Conservation (phyloP, 2,888 invertebrate genomes). For the Epistrophe grossulariae region DNA sequence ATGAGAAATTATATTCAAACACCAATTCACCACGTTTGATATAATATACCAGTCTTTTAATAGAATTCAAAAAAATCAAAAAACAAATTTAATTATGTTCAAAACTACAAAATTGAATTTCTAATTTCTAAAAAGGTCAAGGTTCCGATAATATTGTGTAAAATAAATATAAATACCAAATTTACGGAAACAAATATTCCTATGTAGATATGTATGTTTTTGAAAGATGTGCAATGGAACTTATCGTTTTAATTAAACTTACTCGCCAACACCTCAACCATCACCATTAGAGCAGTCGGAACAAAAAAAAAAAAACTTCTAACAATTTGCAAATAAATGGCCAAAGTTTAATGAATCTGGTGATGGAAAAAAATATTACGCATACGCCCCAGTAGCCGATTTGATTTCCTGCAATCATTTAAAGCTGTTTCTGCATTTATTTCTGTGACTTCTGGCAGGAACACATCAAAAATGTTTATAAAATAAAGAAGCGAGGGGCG, state of each 20-base stretch:
- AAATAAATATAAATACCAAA: background rate
- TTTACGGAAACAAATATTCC: background rate
- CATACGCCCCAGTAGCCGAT: constrained; percentile 39
- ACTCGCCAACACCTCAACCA: background rate
- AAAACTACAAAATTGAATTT: background rate
- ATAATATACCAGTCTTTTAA: background rate
- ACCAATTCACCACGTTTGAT: background rate
- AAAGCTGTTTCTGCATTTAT: constrained; percentile 18
- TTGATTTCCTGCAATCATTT: constrained; percentile 35
- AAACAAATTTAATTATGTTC: background rate
- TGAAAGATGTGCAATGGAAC: constrained; percentile 18
- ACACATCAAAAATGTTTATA: constrained; percentile 8
- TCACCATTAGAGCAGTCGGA: constrained; percentile 2
- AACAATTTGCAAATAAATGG: constrained; percentile 33
- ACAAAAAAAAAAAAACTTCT: constrained; percentile 26
- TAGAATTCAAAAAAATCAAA: background rate
- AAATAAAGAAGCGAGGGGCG: background rate
- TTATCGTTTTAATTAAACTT: constrained; percentile 39
- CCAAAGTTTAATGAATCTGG: constrained; percentile 28
- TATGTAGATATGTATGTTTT: background rate
- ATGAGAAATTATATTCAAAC: no score
- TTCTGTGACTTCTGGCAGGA: constrained; percentile 2
- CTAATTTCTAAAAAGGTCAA: constrained; percentile 13
- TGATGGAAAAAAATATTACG: constrained; percentile 49
- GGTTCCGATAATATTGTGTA: background rate